Base-by-base conservation (phyloP, 1,140 invertebrate species). In the Zaprionus davidi region DNA sequence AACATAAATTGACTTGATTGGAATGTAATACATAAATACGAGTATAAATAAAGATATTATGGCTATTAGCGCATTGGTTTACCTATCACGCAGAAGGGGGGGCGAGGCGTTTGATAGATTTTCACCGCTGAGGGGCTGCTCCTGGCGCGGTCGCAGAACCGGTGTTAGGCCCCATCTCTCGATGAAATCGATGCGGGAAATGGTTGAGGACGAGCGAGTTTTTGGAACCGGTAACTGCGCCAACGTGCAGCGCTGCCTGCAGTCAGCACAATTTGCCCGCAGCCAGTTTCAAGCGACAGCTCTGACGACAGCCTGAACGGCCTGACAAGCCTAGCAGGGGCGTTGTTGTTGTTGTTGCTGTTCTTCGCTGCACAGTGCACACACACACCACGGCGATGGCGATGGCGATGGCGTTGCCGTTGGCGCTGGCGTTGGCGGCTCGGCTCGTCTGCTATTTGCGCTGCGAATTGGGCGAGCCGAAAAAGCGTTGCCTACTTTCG, bases 111-210 rank as follows among this genome's bases (percentile, higher is more conserved):
- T 90, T 73, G 91, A 92, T 76, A 93, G 78, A 85, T 92, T 92
- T 92, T 93, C 92, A 93, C 92, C 91, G 92, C 91, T 91, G 71
- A 91, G 79, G 70, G 91, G 96, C 95, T 96, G 96, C 95, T 97
- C 97, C 96, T 97, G 96, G 95, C 96, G 96, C 95, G 97, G 97
- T 95, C 96, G 96, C 95, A 97, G 96, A 96, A 97, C 97, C 96
- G 97, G 97, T 95, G 97, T 97, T 94, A 97, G 96, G 96, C 97
- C 97, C 97, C 97, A 98, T 97, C 97, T 97, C 95, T 97, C 97
- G 94, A 97, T 96, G 94, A 97, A 97, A 95, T 97, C 97, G 96
- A 97, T 96, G 94, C 97, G 96, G 95, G 97, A 97, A 98, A 98
- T 98, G 96, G 96, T 97, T 93, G 91, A 90, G 77, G 82, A 81